Percentiles rank a stretch among this genome's conserved stretches.
phyloP scores from a whole-genome alignment of 2,113 vertebrate species.

The Loxodonta africana region DNA sequence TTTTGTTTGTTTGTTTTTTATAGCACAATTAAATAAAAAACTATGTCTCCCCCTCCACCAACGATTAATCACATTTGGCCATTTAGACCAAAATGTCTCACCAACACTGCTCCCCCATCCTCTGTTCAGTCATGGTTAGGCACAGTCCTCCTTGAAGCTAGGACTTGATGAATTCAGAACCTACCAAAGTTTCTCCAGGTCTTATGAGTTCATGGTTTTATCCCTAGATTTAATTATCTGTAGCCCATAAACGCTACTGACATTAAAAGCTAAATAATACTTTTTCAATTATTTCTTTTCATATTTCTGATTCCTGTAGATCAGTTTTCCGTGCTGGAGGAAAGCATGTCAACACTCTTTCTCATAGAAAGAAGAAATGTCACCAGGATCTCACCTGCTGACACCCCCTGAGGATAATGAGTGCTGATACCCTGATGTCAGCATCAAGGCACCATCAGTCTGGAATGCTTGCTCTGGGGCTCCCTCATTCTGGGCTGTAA shows the following conservation, averaged over 20 bases:
- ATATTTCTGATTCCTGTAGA: not conserved
- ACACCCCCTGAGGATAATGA: not conserved
- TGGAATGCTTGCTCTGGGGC: not conserved
- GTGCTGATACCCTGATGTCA: not conserved
- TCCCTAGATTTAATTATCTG: constrained; percentile 48
- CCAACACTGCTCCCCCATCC: not conserved
- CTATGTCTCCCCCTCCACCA: not conserved
- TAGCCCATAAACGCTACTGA: not conserved
- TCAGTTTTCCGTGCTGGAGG: constrained; percentile 15
- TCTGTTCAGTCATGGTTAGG: not conserved
- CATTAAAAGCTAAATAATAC: constrained; percentile 54
- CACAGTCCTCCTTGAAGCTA: not conserved
- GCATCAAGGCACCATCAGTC: not conserved
- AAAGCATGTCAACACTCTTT: not conserved
- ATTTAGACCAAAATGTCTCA: not conserved
- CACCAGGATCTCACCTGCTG: not conserved
- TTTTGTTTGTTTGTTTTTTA: not conserved
- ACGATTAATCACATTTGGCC: not conserved
- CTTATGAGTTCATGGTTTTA: not conserved
- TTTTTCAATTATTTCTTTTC: not conserved
- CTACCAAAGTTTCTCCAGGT: not conserved
- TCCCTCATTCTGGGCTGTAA: constrained; percentile 50
- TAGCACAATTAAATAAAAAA: not conserved
- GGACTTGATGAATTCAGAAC: not conserved
- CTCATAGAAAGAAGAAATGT: constrained; percentile 54